Percentiles rank a stretch among this genome's conserved stretches.
Evolutionary conservation across 2,888 invertebrate genomes (phyloP).

Genomic region (Andrena praecox): DNA sequence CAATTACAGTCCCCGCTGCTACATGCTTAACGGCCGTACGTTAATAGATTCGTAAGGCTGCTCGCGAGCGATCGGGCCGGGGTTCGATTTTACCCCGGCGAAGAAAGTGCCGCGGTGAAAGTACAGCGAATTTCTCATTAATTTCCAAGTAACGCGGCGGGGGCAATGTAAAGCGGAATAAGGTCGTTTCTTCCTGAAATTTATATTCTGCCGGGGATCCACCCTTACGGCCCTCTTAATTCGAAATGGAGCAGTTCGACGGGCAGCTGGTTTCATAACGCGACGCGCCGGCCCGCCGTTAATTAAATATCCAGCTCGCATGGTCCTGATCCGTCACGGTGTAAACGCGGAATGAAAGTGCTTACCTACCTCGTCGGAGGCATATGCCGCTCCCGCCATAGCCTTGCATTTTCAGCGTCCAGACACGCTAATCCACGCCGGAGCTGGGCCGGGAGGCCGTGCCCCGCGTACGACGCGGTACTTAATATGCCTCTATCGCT

Average conservation of each 20-base stretch:
- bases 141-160: conserved; percentile 34
- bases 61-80: not conserved
- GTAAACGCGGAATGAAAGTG: conserved; percentile 54
- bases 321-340: conserved; percentile 70
- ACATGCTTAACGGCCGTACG: not conserved
- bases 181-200: conserved; percentile 16
- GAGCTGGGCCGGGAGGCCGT: not conserved
- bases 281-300: conserved; percentile 69
- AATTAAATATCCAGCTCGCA: conserved; percentile 78
- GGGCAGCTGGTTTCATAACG: conserved; percentile 69
- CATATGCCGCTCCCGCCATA: conserved; percentile 9
- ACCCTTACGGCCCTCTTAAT: conserved; percentile 40
- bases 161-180: conserved; percentile 4
- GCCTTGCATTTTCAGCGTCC: conserved; percentile 41
- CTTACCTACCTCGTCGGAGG: not conserved
- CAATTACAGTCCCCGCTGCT: not conserved
- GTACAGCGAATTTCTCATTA: conserved; percentile 36
- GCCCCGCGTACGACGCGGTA: conserved; percentile 11
- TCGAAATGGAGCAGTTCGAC: conserved; percentile 39
- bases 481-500: conserved; percentile 41
- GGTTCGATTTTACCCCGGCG: conserved; percentile 21
- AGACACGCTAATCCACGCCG: conserved; percentile 18
- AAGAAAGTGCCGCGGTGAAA: conserved; percentile 43
- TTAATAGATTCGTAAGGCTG: conserved; percentile 19
- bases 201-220: conserved; percentile 30